phyloP scores from a whole-genome alignment of 2,797 vertebrate species.

The Melanotaenia maccullochi region DNA sequence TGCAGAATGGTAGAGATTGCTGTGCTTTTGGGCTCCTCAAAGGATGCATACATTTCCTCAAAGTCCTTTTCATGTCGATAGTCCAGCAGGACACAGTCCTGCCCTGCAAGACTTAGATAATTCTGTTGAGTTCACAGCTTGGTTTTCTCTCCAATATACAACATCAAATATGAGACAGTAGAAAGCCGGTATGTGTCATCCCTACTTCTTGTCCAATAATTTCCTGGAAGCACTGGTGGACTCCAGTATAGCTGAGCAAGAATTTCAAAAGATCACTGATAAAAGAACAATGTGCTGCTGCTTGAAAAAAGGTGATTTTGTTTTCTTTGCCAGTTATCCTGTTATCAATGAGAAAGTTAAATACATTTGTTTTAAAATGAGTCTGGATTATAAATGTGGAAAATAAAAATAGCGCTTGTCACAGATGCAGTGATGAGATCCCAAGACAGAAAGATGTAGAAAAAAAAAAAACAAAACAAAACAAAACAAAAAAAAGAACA shows the following conservation, averaged over 20 bases:
- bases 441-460: neutral
- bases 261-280: too few species aligned
- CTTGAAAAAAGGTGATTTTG: too few species aligned
- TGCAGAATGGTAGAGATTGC: too few species aligned
- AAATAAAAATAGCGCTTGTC: neutral
- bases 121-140: neutral
- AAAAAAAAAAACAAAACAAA: neutral
- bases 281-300: too few species aligned
- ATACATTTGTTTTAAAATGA: neutral
- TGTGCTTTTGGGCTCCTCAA: slow-evolving; percentile 2
- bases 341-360: too few species aligned
- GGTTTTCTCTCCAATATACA: too few species aligned
- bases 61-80: neutral
- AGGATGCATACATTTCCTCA: neutral
- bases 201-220: too few species aligned
- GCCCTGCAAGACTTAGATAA: neutral
- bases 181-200: too few species aligned
- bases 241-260: too few species aligned
- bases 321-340: too few species aligned
- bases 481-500: too few species aligned
- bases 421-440: neutral
- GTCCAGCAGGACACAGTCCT: neutral
- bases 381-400: neutral
- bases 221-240: too few species aligned
- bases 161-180: neutral